These are phyloP conservation scores for Bombus fervidus DNA, from an alignment of 1,140 invertebrate species.

Conservation along the genomic window DNA sequence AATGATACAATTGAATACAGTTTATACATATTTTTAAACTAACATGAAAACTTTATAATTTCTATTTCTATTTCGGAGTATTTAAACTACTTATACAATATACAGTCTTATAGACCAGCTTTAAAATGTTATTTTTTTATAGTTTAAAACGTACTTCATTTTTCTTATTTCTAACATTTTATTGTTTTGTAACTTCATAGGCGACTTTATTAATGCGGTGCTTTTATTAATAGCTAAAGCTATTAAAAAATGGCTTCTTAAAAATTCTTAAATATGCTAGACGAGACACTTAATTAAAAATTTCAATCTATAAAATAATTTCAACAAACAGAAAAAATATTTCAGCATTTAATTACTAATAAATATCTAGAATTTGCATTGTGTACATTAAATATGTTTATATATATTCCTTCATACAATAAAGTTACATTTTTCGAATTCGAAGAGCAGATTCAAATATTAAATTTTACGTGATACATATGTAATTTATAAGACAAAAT, in stretches of 20 bases:
- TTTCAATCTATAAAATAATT: not conserved
- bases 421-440: not conserved
- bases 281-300: conserved; percentile 4
- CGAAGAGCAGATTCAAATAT: not conserved
- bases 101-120: not conserved
- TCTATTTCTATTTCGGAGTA: too few species aligned
- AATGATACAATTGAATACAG: not conserved
- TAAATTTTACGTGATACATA: not conserved
- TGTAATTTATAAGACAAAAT: not conserved
- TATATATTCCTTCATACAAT: too few species aligned
- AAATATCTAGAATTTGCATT: not conserved
- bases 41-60: not conserved
- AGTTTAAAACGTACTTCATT: conserved; percentile 18
- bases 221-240: not conserved
- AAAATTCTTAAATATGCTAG: conserved; percentile 22
- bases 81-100: not conserved
- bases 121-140: not conserved
- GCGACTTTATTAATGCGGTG: not conserved
- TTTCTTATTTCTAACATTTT: not conserved
- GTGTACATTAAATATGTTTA: not conserved
- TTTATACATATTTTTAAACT: not conserved
- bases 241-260: not conserved
- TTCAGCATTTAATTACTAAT: not conserved
- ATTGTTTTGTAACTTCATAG: conserved; percentile 5
- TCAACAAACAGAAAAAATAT: not conserved